Evolutionary conservation across 1,140 invertebrate genomes (phyloP).

Genomic region (Hylaeus anthracinus): DNA sequence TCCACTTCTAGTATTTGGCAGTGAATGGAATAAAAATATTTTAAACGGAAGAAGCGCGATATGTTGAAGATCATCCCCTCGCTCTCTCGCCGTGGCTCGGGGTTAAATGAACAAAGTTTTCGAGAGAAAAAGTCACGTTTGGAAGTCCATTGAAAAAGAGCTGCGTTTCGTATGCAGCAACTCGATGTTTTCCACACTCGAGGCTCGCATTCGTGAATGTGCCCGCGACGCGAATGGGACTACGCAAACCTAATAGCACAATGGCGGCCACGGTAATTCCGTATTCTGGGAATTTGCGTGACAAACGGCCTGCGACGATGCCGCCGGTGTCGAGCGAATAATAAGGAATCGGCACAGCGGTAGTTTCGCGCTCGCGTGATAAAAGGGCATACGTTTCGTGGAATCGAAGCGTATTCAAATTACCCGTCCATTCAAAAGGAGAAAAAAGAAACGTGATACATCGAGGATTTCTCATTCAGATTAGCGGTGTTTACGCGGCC

Average conservation of each 20-base stretch:
- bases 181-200: conserved; percentile 6
- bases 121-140: not conserved
- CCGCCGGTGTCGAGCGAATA: conserved; percentile 10
- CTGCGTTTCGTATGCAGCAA: not conserved
- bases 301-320: conserved; percentile 46
- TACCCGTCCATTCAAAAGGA: not conserved
- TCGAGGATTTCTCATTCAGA: not conserved
- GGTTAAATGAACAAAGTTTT: no score
- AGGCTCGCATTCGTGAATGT: not conserved
- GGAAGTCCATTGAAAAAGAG: not conserved
- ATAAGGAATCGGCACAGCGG: conserved; percentile 18
- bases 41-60: no score
- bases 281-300: conserved; percentile 53
- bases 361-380: conserved; percentile 12
- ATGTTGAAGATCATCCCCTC: no score
- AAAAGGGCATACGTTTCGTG: conserved; percentile 9
- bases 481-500: not conserved
- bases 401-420: conserved; percentile 21
- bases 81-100: no score
- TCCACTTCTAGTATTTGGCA: no score
- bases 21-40: no score
- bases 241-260: conserved; percentile 49
- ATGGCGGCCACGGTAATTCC: conserved; percentile 41
- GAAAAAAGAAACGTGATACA: not conserved
- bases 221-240: conserved; percentile 1